phyloP scores from a whole-genome alignment of 2,888 invertebrate genomes.

The Drosophila testacea region DNA sequence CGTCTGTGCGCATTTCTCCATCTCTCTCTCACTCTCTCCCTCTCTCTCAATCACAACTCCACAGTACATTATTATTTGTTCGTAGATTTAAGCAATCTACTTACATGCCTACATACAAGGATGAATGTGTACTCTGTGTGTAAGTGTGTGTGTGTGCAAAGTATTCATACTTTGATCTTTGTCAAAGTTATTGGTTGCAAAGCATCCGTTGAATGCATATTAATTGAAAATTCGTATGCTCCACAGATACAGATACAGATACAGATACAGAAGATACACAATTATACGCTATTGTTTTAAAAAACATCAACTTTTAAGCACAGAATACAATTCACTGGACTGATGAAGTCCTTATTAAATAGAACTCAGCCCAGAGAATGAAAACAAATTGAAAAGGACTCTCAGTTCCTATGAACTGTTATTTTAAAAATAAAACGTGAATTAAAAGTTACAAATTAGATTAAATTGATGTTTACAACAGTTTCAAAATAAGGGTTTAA shows the following conservation, averaged over 20 bases:
- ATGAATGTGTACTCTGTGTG: neutral
- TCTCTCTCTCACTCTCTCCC: neutral
- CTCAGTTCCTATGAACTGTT: too few relatives aligned
- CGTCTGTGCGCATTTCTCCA: constrained; percentile 35
- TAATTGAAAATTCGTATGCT: constrained; percentile 32
- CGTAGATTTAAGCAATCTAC: constrained; percentile 40
- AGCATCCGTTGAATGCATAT: constrained; percentile 33
- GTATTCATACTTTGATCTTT: constrained; percentile 52
- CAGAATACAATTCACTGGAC: neutral
- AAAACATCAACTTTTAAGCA: neutral
- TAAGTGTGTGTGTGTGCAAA: constrained; percentile 2
- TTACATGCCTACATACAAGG: neutral
- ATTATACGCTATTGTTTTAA: constrained; percentile 36
- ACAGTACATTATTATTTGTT: constrained; percentile 39
- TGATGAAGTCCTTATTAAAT: constrained; percentile 17
- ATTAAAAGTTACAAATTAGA: too few relatives aligned
- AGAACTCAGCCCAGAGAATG: neutral
- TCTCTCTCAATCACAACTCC: constrained; percentile 19
- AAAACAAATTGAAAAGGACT: constrained; percentile 4
- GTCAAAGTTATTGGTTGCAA: constrained; percentile 36
- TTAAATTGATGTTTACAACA: too few relatives aligned
- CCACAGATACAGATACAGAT: constrained; percentile 19
- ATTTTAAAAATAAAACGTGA: too few relatives aligned
- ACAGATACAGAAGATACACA: constrained; percentile 39
- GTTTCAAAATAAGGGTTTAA: too few relatives aligned